These are phyloP conservation scores for Ommatoiulus sabulosus DNA, from an alignment of 2,888 invertebrate genomes.

Conservation along the genomic window DNA sequence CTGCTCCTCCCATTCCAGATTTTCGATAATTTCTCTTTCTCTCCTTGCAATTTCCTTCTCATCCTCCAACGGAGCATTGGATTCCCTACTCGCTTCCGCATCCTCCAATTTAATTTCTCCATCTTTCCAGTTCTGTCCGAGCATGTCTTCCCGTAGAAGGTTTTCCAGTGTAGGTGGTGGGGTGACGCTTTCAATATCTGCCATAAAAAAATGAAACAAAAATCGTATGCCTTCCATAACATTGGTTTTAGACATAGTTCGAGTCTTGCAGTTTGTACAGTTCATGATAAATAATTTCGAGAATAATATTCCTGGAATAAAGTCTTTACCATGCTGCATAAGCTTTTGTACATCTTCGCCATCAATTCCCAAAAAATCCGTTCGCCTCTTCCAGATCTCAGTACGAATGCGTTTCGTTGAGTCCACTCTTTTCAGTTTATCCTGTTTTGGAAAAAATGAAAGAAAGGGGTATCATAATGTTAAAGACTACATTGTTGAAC, in stretches of 20 bases:
- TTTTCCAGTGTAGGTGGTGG: conserved; percentile 85
- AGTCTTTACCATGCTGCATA: conserved; percentile 61
- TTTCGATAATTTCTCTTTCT: conserved; percentile 76
- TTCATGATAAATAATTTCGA: too few relatives aligned
- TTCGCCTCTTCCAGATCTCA: conserved; percentile 84
- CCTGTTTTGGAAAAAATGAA: neutral
- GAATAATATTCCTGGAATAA: too few relatives aligned
- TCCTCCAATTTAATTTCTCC: neutral
- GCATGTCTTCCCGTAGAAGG: conserved; percentile 79
- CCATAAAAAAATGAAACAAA: neutral
- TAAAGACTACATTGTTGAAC: too few relatives aligned
- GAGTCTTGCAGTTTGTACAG: too few relatives aligned
- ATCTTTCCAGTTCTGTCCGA: conserved; percentile 42
- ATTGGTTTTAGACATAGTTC: too few relatives aligned
- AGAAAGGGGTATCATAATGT: too few relatives aligned
- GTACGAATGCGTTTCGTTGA: conserved; percentile 86
- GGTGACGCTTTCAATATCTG: conserved; percentile 69
- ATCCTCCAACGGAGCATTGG: conserved; percentile 64
- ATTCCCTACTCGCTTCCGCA: too few relatives aligned
- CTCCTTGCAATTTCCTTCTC: conserved; percentile 80
- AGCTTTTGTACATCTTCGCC: conserved; percentile 65
- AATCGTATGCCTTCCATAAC: neutral
- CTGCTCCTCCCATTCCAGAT: conserved; percentile 75
- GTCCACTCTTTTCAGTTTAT: conserved; percentile 64
- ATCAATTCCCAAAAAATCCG: conserved; percentile 87